Evolutionary conservation across 2,888 invertebrate genomes (phyloP), one percentile per base, ranked within the genome.

Genomic region (Cryptocephalus moraei): DNA sequence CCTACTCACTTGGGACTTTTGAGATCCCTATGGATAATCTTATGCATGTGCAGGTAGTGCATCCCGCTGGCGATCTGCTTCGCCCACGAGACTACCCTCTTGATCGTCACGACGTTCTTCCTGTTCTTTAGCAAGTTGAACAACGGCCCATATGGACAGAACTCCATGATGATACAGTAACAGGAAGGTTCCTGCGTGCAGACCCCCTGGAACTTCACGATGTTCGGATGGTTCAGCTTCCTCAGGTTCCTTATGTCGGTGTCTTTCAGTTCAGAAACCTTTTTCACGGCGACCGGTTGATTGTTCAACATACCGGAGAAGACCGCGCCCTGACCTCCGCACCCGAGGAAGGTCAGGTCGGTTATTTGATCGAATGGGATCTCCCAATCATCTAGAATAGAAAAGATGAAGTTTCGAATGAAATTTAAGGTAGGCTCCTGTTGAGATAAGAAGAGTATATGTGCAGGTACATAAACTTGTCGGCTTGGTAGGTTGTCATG

Each of bases 111-210:
- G 56, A 84, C 80, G 59, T 87, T 82, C 32, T 91, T 89, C 58
- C 86, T 85, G 58, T 81, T 82, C 61, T 83, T 80, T 46, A 99
- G 77, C 62, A 94, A 82, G 67, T 94, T 90, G 70, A 91, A 96
- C 39, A 99, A 75, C 14, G 95, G 91, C 2, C 97, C 97, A 62
- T 90, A 88, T 2, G 93, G 91, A 68, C 99, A 99, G 71, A 82
- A 99, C 68, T 99, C 99, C 99, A 99, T 99, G 46, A 99, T 82
- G 56, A 99, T 89, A 68, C 93, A 93, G 66, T 86, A 94, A 61
- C 88, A 88, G 1, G 94, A 93, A 8, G 90, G 81, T 41, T 60
- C 60, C 65, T 89, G 86, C 1, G 91, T 91, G 67, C 95, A 97
- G 6, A 97, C 89, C 43, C 97, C 99, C 67, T 80, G 84, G 70